Evolutionary conservation across 2,113 vertebrate genomes (phyloP).

Genomic region (Fregata magnificens): DNA sequence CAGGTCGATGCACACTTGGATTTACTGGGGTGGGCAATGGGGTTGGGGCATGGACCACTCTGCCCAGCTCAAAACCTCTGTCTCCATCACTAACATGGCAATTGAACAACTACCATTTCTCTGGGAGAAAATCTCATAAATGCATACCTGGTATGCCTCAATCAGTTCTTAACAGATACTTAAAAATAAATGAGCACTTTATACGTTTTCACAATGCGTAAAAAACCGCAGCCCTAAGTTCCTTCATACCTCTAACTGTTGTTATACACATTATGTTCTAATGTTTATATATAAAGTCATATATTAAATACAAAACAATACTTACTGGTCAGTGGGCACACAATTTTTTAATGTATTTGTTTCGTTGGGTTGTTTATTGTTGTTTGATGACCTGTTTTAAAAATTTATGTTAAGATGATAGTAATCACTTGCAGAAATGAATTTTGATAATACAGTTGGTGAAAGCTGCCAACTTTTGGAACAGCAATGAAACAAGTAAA

Average conservation of each 20-base stretch:
- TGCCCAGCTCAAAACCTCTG: background rate
- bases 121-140: background rate
- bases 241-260: background rate
- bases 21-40: background rate
- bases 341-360: background rate
- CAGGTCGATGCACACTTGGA: fast-evolving
- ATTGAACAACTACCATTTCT: background rate
- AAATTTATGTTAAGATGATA: background rate
- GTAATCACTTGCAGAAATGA: background rate
- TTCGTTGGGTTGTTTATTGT: background rate
- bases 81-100: too few relatives aligned
- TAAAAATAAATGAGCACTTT: background rate
- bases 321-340: background rate
- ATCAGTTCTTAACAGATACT: background rate
- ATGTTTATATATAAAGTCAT: background rate
- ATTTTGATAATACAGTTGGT: background rate
- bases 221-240: background rate
- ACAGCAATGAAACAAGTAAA: background rate
- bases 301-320: background rate
- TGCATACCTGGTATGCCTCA: background rate
- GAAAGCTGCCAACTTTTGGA: background rate
- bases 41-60: background rate
- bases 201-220: background rate
- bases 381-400: background rate
- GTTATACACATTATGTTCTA: background rate